Evolutionary conservation across 2,113 vertebrate species (phyloP), one percentile per base, ranked within the genome.

Genomic region (Gila orcuttii): DNA sequence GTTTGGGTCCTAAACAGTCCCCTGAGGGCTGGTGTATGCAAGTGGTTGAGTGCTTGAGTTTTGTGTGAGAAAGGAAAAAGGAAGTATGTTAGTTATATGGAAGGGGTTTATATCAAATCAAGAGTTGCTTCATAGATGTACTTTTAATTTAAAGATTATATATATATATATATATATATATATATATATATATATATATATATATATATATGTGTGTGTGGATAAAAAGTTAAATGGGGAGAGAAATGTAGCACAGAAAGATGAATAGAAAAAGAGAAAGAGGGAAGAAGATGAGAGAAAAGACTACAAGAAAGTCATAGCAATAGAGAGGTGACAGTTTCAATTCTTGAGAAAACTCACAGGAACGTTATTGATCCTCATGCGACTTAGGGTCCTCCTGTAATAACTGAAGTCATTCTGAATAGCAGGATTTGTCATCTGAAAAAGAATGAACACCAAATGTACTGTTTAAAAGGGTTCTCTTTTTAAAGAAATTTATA

Each of bases 331-430:
- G 45, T 82, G 25, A 50, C 3, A 31, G 57, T 42, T 59, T 39
- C 19, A 15, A n/a, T 79, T 31, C 3, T 50, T 21, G 17, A 68
- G 57, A 45, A 62, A 82, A 87, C 88, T 87, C 50, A 89, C 88
- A 57, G 88, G 85, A 59, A 87, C 85, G 7, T 89, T 89, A 85
- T 85, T 87, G 57, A 87, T 89, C 75, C 86, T 89, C 88, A 89
- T 89, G 64, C 86, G 88, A 45, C 84, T 89, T 57, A 89, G 74
- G 5, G 88, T 89, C 59, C 88, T 89, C 64, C 88, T 82, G 86
- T 89, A 89, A 80, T 89, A 89, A 77, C 88, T 89, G 64, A 89
- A 89, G 71, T 89, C 88, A 47, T 89, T 89, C 73, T 89, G 88
- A 59, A 89, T 89, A 25, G 88, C 83, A 39, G 88, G 88, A 83